These are phyloP conservation scores for Trichechus manatus DNA, from an alignment of 2,113 vertebrate species.

Conservation along the genomic window DNA sequence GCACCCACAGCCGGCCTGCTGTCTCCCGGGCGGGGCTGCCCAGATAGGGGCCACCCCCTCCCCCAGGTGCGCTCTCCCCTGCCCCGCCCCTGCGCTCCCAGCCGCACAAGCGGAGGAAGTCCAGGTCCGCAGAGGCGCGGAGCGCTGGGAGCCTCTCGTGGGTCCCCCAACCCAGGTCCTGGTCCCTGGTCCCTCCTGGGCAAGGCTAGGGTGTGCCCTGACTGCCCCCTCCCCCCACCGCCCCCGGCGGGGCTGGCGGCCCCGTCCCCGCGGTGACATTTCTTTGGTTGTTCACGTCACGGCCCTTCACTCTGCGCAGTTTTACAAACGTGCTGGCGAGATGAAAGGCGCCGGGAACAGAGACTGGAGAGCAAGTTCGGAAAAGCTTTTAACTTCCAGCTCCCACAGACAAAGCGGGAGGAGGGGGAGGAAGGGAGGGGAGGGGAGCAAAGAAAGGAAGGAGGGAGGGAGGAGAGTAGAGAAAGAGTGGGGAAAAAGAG, in stretches of 20 bases:
- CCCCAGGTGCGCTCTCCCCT: background rate
- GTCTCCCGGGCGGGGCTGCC: accelerated
- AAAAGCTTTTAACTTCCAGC: slow-evolving; percentile 90
- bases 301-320: slow-evolving; percentile 87
- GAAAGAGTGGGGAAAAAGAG: background rate
- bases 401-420: slow-evolving; percentile 85
- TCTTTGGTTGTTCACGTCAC: slow-evolving; percentile 86
- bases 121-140: background rate
- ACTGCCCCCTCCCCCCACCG: background rate
- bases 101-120: background rate
- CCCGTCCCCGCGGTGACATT: slow-evolving; percentile 77
- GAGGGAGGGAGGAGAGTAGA: background rate
- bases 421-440: slow-evolving; percentile 55
- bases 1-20: background rate
- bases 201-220: background rate
- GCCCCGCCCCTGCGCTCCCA: accelerated
- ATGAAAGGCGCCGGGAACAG: slow-evolving; percentile 88
- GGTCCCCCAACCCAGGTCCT: accelerated
- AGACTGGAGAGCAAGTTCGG: slow-evolving; percentile 88
- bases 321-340: slow-evolving; percentile 88
- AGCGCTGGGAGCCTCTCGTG: background rate
- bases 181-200: background rate
- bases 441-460: background rate
- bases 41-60: accelerated
- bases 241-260: background rate